These are phyloP conservation scores for Cerceris rybyensis DNA, from an alignment of 2,888 invertebrate species.

Conservation along the genomic window DNA sequence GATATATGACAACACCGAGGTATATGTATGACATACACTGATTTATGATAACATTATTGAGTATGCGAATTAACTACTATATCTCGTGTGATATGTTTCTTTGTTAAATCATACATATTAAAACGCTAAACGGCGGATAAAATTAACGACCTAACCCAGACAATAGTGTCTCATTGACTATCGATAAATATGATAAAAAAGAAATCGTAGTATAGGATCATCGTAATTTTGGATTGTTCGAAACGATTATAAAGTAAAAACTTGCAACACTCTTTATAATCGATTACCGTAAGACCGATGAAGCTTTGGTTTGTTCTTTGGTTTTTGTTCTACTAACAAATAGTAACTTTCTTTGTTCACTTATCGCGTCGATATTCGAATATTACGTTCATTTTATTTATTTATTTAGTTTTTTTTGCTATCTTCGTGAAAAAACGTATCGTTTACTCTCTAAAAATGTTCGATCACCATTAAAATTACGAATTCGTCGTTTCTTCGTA, in stretches of 20 bases:
- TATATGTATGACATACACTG: slow-evolving; percentile 24
- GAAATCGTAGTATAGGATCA: neutral
- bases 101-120: slow-evolving; percentile 26
- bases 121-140: no score
- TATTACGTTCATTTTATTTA: slow-evolving; percentile 15
- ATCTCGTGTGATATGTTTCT: slow-evolving; percentile 43
- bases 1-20: slow-evolving; percentile 36
- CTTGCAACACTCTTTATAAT: slow-evolving; percentile 9
- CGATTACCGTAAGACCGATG: neutral
- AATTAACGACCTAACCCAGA: no score
- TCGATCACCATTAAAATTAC: neutral
- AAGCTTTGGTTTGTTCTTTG: slow-evolving; percentile 32
- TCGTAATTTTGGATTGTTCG: neutral
- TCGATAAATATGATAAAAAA: neutral
- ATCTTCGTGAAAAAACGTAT: no score
- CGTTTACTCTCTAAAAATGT: no score
- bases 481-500: neutral
- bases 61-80: slow-evolving; percentile 24
- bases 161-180: no score
- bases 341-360: slow-evolving; percentile 14
- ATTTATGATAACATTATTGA: slow-evolving; percentile 23
- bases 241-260: neutral
- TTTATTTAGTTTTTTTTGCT: slow-evolving; percentile 1
- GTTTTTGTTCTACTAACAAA: slow-evolving; percentile 20
- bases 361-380: slow-evolving; percentile 14